phyloP scores from a whole-genome alignment of 2,797 vertebrate species.

The Danio jaintianensis region DNA sequence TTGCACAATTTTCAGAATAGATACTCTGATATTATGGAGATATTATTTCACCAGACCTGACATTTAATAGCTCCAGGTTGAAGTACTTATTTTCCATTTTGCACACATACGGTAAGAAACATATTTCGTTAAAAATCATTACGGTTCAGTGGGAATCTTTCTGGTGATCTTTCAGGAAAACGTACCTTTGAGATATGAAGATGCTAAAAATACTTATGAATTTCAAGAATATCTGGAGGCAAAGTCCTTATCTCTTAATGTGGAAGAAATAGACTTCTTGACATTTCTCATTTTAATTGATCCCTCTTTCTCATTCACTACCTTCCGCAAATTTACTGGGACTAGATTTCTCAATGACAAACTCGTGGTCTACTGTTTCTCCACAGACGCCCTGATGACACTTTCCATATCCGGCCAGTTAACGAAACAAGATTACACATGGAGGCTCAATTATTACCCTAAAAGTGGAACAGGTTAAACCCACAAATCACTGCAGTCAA shows the following conservation, averaged over 20 bases:
- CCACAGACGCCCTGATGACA: slow-evolving; percentile 8
- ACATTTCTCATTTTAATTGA: slow-evolving; percentile 16
- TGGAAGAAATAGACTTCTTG: background rate
- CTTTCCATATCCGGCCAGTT: slow-evolving; percentile 29
- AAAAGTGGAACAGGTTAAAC: background rate
- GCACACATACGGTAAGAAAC: too few species aligned
- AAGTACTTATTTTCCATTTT: background rate
- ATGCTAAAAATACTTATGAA: background rate
- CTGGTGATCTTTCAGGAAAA: background rate
- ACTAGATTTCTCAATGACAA: slow-evolving; percentile 16
- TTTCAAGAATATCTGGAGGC: slow-evolving; percentile 9
- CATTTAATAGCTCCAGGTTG: background rate
- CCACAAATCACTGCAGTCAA: background rate
- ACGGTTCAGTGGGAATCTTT: background rate
- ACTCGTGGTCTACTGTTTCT: background rate
- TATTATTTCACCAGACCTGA: background rate
- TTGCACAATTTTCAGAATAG: background rate
- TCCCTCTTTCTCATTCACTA: slow-evolving; percentile 2
- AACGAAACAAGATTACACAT: background rate
- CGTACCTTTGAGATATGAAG: background rate
- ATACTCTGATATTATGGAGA: background rate
- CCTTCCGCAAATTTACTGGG: background rate
- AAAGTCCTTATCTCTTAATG: slow-evolving; percentile 13
- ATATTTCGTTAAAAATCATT: too few species aligned
- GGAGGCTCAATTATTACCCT: background rate